These are phyloP conservation scores for Chroicocephalus ridibundus DNA, from an alignment of 2,113 vertebrate genomes.

Conservation along the genomic window DNA sequence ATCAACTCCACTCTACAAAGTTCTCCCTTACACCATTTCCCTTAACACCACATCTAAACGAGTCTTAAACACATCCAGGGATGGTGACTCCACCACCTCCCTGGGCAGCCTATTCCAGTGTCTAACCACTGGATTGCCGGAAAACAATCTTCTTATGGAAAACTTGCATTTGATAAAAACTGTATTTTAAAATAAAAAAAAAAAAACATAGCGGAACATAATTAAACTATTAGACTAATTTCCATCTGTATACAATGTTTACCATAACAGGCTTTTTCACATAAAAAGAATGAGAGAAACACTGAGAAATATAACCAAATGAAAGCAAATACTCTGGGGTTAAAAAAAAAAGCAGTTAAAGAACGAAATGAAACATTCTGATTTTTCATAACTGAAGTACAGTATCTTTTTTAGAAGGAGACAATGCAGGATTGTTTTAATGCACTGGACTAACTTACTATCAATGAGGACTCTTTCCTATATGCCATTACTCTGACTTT, in stretches of 20 bases:
- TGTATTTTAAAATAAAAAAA: background rate
- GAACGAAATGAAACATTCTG: background rate
- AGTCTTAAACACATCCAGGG: too few relatives aligned
- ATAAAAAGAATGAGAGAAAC: background rate
- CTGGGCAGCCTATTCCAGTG: too few relatives aligned
- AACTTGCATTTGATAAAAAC: background rate
- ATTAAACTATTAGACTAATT: background rate
- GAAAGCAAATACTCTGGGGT: background rate
- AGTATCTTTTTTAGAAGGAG: background rate
- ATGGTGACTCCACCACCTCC: too few relatives aligned
- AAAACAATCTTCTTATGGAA: background rate
- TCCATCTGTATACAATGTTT: background rate
- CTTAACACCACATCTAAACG: too few relatives aligned
- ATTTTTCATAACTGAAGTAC: background rate
- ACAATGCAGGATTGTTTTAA: background rate
- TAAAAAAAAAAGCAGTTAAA: background rate
- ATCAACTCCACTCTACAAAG: too few relatives aligned
- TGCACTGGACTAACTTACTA: background rate
- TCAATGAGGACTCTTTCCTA: background rate
- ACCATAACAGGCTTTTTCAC: background rate
- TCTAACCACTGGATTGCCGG: too few relatives aligned
- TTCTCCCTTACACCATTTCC: too few relatives aligned
- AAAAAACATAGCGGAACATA: background rate
- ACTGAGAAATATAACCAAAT: background rate
- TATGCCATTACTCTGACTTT: background rate